Evolutionary conservation across 2,888 invertebrate species (phyloP), one percentile per base, ranked within the genome.

Genomic region (Erebia ligea): DNA sequence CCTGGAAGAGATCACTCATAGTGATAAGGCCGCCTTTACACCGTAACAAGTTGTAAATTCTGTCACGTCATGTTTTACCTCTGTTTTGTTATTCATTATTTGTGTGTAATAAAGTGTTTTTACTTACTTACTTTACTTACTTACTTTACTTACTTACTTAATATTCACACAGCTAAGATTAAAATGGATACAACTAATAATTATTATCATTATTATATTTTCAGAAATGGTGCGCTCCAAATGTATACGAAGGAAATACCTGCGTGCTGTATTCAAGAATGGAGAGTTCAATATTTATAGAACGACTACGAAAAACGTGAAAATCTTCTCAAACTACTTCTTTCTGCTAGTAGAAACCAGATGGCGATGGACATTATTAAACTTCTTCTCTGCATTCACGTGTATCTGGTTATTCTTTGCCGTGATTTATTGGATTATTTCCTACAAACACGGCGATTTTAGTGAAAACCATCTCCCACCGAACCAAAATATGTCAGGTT

Each of bases 331-430:
- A 81, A 96, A 96, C 83, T 95, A 97, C 81, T 98, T 98, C 89
- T 96, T 97, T 3, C 96, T 95, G 0, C 89, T 98, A 79, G 96
- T 98, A 11, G 98, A 98, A 87, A 95, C 96, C 0, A 95, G 96
- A 86, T 99, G 99, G 99, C 95, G 98, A 58, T 98, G 98, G 97
- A 98, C 98, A 1, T 90, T 99, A 10, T 84, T 98, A 42, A 96
- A 97, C 62, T 98, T 98, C 87, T 96, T 96, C 25, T 86, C 97
- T 74, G 97, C 97, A 62, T 99, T 98, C 84, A 95, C 97, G 56
- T 91, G 96, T 1, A 97, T 97, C 56, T 99, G 99, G 99, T 86
- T 98, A 45, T 94, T 96, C 17, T 99, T 99, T 84, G 98, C 98
- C 0, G 92, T 96, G 11, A 94, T 98, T 69, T 99, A 99, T 96